A percentile compares a stretch with the other conserved stretches of the same genome.
These are phyloP conservation scores for Hyposoter dolosus DNA, from an alignment of 2,888 invertebrate species.

Conservation along the genomic window DNA sequence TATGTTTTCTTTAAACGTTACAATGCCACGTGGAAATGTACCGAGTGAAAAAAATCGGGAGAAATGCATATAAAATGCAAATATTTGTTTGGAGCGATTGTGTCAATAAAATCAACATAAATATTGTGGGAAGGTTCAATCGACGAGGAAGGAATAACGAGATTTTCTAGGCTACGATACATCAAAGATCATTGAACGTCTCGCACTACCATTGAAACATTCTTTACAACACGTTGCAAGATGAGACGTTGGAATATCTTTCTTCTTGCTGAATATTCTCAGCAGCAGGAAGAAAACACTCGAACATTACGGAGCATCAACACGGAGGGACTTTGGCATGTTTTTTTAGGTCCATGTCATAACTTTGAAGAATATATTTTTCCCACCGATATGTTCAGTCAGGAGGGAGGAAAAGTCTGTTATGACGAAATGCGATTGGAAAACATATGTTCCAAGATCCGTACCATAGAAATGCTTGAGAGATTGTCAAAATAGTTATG, in stretches of 20 bases:
- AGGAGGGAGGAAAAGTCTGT: slow-evolving; percentile 5
- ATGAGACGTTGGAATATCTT: slow-evolving; percentile 45
- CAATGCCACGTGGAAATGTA: neutral
- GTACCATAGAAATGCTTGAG: neutral
- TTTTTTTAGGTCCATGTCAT: slow-evolving; percentile 59
- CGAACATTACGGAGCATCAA: slow-evolving; percentile 52
- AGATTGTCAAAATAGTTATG: neutral
- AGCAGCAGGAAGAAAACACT: slow-evolving; percentile 66
- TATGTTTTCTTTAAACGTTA: neutral
- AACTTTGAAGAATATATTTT: slow-evolving; percentile 50
- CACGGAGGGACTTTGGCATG: slow-evolving; percentile 30
- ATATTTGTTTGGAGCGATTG: slow-evolving; percentile 7
- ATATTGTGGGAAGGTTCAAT: slow-evolving; percentile 34
- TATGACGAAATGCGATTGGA: slow-evolving; percentile 16
- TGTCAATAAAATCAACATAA: slow-evolving; percentile 42
- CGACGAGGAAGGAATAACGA: slow-evolving; percentile 17
- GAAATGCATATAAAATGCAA: neutral
- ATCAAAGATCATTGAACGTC: slow-evolving; percentile 46
- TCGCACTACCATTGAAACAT: slow-evolving; percentile 40
- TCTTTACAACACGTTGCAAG: slow-evolving; percentile 26
- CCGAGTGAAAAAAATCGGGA: slow-evolving; percentile 28
- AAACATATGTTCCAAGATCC: slow-evolving; percentile 28
- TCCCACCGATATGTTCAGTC: slow-evolving; percentile 34
- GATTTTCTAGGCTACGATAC: neutral
- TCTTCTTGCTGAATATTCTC: slow-evolving; percentile 29